These are phyloP conservation scores for Athalia cordata DNA, from an alignment of 2,888 invertebrate species.

Conservation along the genomic window DNA sequence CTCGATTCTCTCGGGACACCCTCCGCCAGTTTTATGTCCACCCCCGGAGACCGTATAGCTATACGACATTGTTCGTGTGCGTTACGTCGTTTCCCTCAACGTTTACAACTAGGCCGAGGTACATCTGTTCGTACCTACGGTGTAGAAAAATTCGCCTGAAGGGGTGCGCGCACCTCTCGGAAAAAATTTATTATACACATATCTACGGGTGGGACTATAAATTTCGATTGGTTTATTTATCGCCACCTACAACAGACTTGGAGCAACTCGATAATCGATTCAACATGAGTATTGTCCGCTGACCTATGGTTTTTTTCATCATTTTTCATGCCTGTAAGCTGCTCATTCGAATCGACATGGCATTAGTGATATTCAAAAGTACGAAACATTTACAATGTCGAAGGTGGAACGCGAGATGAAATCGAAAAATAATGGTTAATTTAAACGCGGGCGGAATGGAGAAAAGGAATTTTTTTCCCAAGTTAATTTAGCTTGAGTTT, in stretches of 20 bases:
- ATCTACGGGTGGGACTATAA: constrained; percentile 16
- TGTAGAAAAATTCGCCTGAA: no score
- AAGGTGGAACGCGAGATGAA: no score
- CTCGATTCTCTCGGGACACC: constrained; percentile 14
- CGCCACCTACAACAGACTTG: neutral
- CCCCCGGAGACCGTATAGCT: neutral
- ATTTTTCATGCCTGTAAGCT: neutral
- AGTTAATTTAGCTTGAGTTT: no score
- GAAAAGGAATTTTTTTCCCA: neutral
- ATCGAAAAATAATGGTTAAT: no score
- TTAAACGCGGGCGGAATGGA: no score
- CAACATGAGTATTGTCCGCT: constrained; percentile 14
- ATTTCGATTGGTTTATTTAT: constrained; percentile 40
- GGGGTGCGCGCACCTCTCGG: no score
- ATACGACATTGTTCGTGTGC: neutral
- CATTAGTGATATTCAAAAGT: no score
- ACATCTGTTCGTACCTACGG: neutral
- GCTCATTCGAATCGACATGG: neutral
- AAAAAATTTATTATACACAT: no score
- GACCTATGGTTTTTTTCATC: neutral
- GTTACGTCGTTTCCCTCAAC: neutral
- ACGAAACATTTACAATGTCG: no score
- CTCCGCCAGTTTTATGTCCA: constrained; percentile 16
- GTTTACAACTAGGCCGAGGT: neutral
- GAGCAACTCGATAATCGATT: constrained; percentile 19